Base-by-base conservation (phyloP, 2,888 invertebrate species). In the Muschampia plurimacula region DNA sequence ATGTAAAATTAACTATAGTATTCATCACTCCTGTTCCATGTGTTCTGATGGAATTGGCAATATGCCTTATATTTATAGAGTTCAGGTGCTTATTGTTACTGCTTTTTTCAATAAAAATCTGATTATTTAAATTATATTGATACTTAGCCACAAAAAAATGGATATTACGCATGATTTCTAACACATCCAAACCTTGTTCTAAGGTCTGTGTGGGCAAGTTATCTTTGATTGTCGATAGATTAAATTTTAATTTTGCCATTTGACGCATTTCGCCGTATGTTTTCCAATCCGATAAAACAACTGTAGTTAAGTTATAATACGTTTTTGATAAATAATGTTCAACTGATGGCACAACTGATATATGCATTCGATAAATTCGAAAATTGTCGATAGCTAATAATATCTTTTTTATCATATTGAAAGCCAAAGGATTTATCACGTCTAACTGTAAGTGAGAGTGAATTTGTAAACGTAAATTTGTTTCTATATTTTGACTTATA, bases 11-110 rank as follows among this genome's bases (percentile, higher is more conserved):
- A 77, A 97, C 98, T 0, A 98, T 98, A 0, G 98, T 98, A 83
- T 98, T 98, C 96, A 99, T 98, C 75, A 99, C 98, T 8, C 99
- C 99, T 9, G 97, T 97, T 44, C 99, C 99, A 85, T 99, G 99
- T 0, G 99, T 99, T 81, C 99, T 95, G 79, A 99, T 97, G 0
- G 99, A 99, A 92, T 99, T 99, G 0, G 99, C 98, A 74, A 99
- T 97, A 85, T 99, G 99, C 6, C 97, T 95, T 77, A 99, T 99
- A 78, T 98, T 98, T 79, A 99, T 98, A 0, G 99, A 98, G 86
- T 99, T 99, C 76, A 99, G 93, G 91, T 98, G 97, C 84, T 99
- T 99, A 87, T 98, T 99, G 80, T 97, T 97, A 84, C 98, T 98
- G 71, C 96, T 96, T 78, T 97, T 96, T 89, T 99, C 99, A 73